Base-by-base conservation (phyloP, 2,113 vertebrate species). In the Microcebus ravelobensis region DNA sequence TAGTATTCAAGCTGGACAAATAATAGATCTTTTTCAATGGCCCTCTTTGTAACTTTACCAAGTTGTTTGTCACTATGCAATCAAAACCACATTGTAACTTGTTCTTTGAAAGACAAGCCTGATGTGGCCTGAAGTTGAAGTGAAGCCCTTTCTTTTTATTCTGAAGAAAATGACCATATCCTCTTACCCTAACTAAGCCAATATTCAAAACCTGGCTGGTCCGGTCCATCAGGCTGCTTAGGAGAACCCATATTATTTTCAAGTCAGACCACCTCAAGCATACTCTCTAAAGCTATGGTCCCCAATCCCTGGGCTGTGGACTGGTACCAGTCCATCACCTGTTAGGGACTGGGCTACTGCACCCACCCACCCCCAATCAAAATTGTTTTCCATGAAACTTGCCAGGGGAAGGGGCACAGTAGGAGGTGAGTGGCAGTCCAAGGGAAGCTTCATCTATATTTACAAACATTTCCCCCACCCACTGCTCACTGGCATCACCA, bases 141-240 rank as follows among this genome's bases (percentile, higher is more conserved):
- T 39, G 50, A 83, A 96, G 50, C 45, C 50, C 36, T 76, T 84
- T 55, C n/a, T 74, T 90, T 87, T 80, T 84, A 74, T 59, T 25
- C 86, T 87, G 17, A 93, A 59, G 70, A 93, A 95, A 91, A 83
- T 77, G 9, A 93, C 73, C 42, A 95, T 17, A 91, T 52, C 27
- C 36, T 77, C 20, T 90, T 67, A 63, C 5, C 5, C 39, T 11
- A 52, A 92, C 42, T 42, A 70, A 83, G 34, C 71, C n/a, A 25
- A 88, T n/a, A 70, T 68, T 73, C 76, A 92, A 92, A 87, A 87
- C n/a, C 42, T 39, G 63, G 42, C 25, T 68, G 14, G 52, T 63
- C 39, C 2, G 11, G 52, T 63, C 39, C 3, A 55, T 63, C 14
- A 9, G 34, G 61, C n/a, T 87, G 55, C 74, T 87, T 31, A 77